Base-by-base conservation (phyloP, 2,797 vertebrate genomes). In the Bradypodion ventrale region DNA sequence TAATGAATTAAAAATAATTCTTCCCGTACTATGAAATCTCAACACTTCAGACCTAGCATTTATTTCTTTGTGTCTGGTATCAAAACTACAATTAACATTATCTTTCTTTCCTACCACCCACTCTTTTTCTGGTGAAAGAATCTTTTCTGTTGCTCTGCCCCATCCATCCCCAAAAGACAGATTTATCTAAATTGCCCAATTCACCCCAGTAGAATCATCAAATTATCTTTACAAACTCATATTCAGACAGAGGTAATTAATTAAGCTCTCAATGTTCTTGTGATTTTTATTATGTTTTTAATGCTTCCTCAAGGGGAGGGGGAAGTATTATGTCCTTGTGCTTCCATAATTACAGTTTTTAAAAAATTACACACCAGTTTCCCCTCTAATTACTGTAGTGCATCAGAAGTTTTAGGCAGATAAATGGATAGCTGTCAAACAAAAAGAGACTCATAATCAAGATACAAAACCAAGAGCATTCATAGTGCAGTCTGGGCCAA, bases 251-350 rank as follows among this genome's bases (percentile, higher is more conserved):
- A 85, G 7, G 13, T 87, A 83, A 83, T 83, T 75, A 75, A 86
- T 80, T 78, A 86, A 83, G 29, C 74, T 63, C 1, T 75, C 16
- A 19, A 7, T 72, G 29, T 40, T 91, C 89, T 78, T 44, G 37
- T 78, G 37, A 68, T 46, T 84, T 88, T 85, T 44, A 70, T 83
- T 46, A 75, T 80, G 35, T 42, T 78, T 84, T 60, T 74, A 84
- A 15, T 27, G 1, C 8, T 80, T 75, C 49, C 15, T 86, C 82
- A 23, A 80, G 75, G 19, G 85, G 27, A 44, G 63, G 15, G 68
- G 27, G 1, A 79, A 83, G 0, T 1, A 66, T 70, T 63, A 44
- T 42, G 35, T 80, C 35, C 19, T 79, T 79, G 25, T 73, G 46
- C 52, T 78, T 78, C 62, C 25, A 52, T 78, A 77, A 83, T 77